These are phyloP conservation scores for Sinelater perroti DNA, from an alignment of 2,888 invertebrate species.

Conservation along the genomic window DNA sequence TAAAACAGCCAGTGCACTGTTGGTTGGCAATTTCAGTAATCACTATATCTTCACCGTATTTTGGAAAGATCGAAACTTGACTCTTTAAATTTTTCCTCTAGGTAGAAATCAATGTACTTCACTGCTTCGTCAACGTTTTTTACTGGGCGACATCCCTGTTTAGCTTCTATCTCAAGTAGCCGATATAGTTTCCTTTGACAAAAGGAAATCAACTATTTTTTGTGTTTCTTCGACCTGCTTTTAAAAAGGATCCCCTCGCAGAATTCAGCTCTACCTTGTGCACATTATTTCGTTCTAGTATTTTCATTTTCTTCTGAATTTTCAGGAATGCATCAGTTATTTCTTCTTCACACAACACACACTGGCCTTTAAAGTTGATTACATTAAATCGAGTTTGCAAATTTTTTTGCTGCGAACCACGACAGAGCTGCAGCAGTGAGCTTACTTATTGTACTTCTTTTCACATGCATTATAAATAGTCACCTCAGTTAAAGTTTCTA, in stretches of 20 bases:
- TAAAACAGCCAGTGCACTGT: too few species aligned
- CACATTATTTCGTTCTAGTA: not conserved
- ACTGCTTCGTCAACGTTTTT: conserved; percentile 29
- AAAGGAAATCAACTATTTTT: conserved; percentile 21
- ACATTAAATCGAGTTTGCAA: too few species aligned
- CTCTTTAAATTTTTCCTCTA: conserved; percentile 34
- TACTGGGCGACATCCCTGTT: conserved; percentile 32
- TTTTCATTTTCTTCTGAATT: conserved; percentile 13
- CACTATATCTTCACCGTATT: too few species aligned
- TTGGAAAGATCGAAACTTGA: conserved; percentile 10
- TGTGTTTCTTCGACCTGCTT: conserved; percentile 17
- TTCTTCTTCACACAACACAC: conserved; percentile 28
- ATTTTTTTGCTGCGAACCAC: conserved; percentile 9
- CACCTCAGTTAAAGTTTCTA: conserved; percentile 18
- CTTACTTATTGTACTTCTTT: conserved; percentile 29
- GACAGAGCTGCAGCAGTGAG: conserved; percentile 18
- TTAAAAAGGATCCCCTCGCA: not conserved
- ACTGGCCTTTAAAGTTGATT: too few species aligned
- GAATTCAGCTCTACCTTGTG: not conserved
- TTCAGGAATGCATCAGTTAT: conserved; percentile 21
- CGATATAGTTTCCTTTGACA: conserved; percentile 13
- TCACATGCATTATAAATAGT: conserved; percentile 31
- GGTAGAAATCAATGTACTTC: too few species aligned
- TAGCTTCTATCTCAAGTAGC: not conserved
- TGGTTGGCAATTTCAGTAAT: too few species aligned